A percentile compares a stretch with the other conserved stretches of the same genome.
These are phyloP conservation scores for Willowsia nigromaculata DNA, from an alignment of 2,888 invertebrate species.

Conservation along the genomic window DNA sequence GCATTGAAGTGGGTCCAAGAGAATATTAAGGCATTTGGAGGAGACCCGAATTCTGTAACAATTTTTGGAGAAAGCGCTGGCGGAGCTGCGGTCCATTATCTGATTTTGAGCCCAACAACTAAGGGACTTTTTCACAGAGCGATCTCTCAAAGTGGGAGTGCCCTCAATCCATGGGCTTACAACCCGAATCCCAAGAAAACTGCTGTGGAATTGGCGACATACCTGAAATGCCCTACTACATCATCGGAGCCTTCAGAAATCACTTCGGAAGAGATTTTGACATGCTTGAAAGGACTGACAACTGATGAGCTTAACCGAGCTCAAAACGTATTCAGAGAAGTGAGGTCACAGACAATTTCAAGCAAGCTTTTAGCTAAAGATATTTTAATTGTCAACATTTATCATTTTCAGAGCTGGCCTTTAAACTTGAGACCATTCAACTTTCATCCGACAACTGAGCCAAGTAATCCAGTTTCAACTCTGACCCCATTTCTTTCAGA, in stretches of 20 bases:
- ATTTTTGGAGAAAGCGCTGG: background rate
- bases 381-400: no score
- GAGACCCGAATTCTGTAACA: background rate
- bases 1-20: slow-evolving; percentile 23
- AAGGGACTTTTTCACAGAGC: slow-evolving; percentile 45
- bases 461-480: background rate
- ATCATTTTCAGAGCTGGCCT: no score
- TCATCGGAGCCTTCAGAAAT: background rate
- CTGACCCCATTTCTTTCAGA: background rate
- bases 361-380: no score
- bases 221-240: background rate
- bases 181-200: slow-evolving; percentile 24
- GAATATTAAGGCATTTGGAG: slow-evolving; percentile 42
- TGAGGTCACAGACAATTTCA: background rate
- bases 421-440: no score
- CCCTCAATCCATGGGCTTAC: slow-evolving; percentile 32
- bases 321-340: background rate
- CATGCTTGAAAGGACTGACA: background rate
- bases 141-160: slow-evolving; percentile 57
- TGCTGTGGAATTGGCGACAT: slow-evolving; percentile 17
- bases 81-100: slow-evolving; percentile 36
- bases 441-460: no score
- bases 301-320: background rate
- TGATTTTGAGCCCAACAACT: slow-evolving; percentile 13
- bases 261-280: slow-evolving; percentile 10